A percentile compares a stretch with the other conserved stretches of the same genome.
Conservation (phyloP, 1,140 invertebrate species). For the Cydia strobilella region DNA sequence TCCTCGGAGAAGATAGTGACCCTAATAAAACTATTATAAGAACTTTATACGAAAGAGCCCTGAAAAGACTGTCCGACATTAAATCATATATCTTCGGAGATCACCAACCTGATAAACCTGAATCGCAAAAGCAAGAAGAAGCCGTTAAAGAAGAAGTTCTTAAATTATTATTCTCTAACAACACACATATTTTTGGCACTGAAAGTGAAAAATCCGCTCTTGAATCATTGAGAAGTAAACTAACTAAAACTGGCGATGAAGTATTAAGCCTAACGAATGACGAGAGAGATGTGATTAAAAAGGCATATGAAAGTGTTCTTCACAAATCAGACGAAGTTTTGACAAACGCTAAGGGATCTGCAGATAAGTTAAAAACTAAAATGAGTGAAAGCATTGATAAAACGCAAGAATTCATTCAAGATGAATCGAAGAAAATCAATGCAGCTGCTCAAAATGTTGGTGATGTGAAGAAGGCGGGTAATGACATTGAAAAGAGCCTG, state of each 20-base stretch:
- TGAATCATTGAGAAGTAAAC: constrained; percentile 7
- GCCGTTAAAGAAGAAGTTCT: constrained; percentile 11
- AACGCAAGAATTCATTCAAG: constrained; percentile 25
- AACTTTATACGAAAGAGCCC: constrained; percentile 19
- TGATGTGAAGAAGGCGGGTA: neutral
- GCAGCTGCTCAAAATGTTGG: constrained; percentile 14
- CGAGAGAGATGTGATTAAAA: constrained; percentile 7
- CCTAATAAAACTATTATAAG: constrained; percentile 18
- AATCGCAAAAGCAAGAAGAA: neutral
- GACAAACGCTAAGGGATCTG: constrained; percentile 1
- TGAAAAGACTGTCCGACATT: neutral
- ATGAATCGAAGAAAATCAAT: constrained; percentile 8
- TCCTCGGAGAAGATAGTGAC: constrained; percentile 10
- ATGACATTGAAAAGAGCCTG: neutral
- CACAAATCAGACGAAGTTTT: neutral
- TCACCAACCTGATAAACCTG: neutral
- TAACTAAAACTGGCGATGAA: constrained; percentile 7
- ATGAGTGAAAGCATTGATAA: constrained; percentile 1
- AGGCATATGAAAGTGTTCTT: constrained; percentile 10
- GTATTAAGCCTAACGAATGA: neutral
- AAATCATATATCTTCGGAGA: constrained; percentile 8
- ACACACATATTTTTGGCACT: neutral
- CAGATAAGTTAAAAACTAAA: neutral
- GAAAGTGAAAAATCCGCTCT: constrained; percentile 16
- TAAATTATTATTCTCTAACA: constrained; percentile 5